These are phyloP conservation scores for Psylliodes chrysocephalus DNA, from an alignment of 2,888 invertebrate genomes.

Conservation along the genomic window DNA sequence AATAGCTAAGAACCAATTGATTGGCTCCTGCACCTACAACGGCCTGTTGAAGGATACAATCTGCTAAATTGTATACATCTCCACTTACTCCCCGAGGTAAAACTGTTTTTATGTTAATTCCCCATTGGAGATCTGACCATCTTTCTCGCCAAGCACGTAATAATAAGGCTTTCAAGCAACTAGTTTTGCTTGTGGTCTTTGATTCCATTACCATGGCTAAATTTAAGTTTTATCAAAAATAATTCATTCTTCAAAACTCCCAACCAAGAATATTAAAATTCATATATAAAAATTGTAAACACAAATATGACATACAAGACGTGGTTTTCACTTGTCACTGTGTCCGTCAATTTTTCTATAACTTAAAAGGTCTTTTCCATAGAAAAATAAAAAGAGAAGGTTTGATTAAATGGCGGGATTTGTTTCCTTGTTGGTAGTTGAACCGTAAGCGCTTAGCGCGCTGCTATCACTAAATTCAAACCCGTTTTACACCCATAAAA, in stretches of 20 bases:
- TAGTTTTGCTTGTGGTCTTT: slow-evolving; percentile 85
- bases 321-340: too few species aligned
- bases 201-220: slow-evolving; percentile 71
- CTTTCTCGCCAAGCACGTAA: slow-evolving; percentile 93
- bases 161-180: slow-evolving; percentile 81
- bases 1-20: slow-evolving; percentile 88
- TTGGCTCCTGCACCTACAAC: slow-evolving; percentile 94
- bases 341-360: too few species aligned
- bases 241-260: not conserved
- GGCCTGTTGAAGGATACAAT: slow-evolving; percentile 93
- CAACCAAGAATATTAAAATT: too few species aligned
- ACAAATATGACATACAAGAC: too few species aligned
- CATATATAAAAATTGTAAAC: not conserved
- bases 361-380: too few species aligned
- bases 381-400: too few species aligned
- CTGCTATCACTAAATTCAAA: too few species aligned
- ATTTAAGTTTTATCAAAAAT: not conserved
- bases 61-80: slow-evolving; percentile 92
- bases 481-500: too few species aligned
- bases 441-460: too few species aligned
- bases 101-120: slow-evolving; percentile 93
- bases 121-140: slow-evolving; percentile 96
- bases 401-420: too few species aligned
- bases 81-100: slow-evolving; percentile 85
- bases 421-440: too few species aligned